These are phyloP conservation scores for Entosphenus tridentatus DNA, from an alignment of 2,113 vertebrate genomes.

Conservation along the genomic window DNA sequence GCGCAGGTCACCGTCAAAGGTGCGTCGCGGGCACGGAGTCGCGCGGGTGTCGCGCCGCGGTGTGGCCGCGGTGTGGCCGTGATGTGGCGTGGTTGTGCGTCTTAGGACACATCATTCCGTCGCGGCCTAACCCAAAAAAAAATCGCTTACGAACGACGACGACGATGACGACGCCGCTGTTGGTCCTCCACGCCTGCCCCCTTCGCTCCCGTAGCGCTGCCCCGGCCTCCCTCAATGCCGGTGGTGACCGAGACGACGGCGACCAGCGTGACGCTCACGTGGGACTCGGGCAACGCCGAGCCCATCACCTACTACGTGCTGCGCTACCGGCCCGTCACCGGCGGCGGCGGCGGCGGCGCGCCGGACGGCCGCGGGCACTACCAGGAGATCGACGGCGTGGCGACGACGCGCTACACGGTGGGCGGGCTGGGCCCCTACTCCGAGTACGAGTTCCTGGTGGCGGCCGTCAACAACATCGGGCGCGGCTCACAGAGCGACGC, in stretches of 20 bases:
- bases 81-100: neutral
- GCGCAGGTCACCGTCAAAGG: slow-evolving; percentile 98
- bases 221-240: slow-evolving; percentile 53
- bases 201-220: slow-evolving; percentile 40
- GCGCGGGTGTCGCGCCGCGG: neutral
- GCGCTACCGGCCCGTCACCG: slow-evolving; percentile 73
- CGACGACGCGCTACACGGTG: slow-evolving; percentile 87
- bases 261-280: slow-evolving; percentile 85
- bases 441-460: slow-evolving; percentile 79
- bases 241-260: slow-evolving; percentile 85
- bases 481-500: slow-evolving; percentile 66
- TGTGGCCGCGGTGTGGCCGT: neutral
- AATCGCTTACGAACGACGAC: neutral
- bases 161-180: neutral
- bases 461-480: slow-evolving; percentile 94
- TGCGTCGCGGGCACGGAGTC: slow-evolving; percentile 15
- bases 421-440: slow-evolving; percentile 92
- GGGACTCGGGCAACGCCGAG: slow-evolving; percentile 82
- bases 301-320: slow-evolving; percentile 76
- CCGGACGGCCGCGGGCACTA: neutral
- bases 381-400: slow-evolving; percentile 94
- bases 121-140: neutral
- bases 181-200: neutral
- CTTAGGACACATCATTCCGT: neutral
- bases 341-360: slow-evolving; percentile 19